Percentiles rank a stretch among this genome's conserved stretches.
phyloP scores from a whole-genome alignment of 2,113 vertebrate species.

The Gobiocypris rarus region DNA sequence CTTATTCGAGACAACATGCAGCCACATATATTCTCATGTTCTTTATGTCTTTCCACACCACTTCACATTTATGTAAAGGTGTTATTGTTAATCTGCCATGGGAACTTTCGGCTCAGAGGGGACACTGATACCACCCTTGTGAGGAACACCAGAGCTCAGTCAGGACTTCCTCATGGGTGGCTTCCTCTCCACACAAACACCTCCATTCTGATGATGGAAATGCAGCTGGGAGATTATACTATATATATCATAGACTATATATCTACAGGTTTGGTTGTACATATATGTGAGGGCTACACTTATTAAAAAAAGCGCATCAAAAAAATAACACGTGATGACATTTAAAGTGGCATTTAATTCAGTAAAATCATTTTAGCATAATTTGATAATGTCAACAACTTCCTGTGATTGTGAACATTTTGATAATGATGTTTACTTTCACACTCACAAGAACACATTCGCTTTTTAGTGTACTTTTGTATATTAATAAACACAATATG shows the following conservation, averaged over 20 bases:
- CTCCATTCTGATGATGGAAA: too few species aligned
- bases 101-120: slow-evolving; percentile 40
- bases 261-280: background rate
- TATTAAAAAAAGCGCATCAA: too few species aligned
- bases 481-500: background rate
- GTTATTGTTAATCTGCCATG: slow-evolving; percentile 51
- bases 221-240: too few species aligned
- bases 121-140: background rate
- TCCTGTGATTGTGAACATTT: too few species aligned
- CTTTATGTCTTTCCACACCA: slow-evolving; percentile 47
- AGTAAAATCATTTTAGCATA: background rate
- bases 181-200: background rate
- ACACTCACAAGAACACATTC: background rate
- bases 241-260: too few species aligned
- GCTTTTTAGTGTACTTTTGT: background rate
- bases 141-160: background rate
- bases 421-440: too few species aligned
- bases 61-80: slow-evolving; percentile 49
- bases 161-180: slow-evolving; percentile 43
- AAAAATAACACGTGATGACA: background rate
- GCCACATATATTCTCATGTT: slow-evolving; percentile 34
- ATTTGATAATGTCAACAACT: background rate
- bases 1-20: background rate
- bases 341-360: background rate
- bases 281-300: background rate